phyloP scores from a whole-genome alignment of 2,888 invertebrate genomes.

The Petrolisthes manimaculis region DNA sequence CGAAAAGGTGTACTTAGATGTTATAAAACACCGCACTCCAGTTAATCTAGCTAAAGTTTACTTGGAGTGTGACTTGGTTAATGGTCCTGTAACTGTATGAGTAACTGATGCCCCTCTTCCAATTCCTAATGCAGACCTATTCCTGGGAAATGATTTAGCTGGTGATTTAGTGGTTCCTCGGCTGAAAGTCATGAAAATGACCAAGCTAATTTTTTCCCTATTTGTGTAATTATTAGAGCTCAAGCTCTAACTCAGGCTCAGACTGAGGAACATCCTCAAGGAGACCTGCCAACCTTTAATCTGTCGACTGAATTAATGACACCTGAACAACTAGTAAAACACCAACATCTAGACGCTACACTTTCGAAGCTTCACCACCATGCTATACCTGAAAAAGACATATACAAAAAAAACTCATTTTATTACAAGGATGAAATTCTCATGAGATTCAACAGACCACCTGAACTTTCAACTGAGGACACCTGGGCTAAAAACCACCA shows the following conservation, averaged over 20 bases:
- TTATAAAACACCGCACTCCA: neutral
- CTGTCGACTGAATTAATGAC: neutral
- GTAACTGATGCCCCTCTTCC: slow-evolving; percentile 2
- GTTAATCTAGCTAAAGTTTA: slow-evolving; percentile 12
- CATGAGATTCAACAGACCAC: no score
- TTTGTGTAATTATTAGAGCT: slow-evolving; percentile 5
- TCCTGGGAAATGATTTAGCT: slow-evolving; percentile 17
- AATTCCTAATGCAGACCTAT: slow-evolving; percentile 2
- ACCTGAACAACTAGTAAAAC: no score
- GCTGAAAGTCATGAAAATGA: neutral
- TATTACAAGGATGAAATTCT: no score
- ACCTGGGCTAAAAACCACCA: slow-evolving; percentile 8
- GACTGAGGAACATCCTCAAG: neutral
- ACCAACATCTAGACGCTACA: neutral
- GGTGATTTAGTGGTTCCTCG: neutral
- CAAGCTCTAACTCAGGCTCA: neutral
- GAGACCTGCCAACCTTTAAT: neutral
- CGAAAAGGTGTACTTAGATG: slow-evolving; percentile 14
- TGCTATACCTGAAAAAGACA: neutral
- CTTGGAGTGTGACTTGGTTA: slow-evolving; percentile 6
- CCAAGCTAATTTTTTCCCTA: neutral
- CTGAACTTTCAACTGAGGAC: neutral
- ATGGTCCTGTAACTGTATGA: neutral
- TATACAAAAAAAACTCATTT: neutral
- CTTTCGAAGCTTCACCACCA: neutral